Base-by-base conservation (phyloP, 2,113 vertebrate species). In the Heteronetta atricapilla region DNA sequence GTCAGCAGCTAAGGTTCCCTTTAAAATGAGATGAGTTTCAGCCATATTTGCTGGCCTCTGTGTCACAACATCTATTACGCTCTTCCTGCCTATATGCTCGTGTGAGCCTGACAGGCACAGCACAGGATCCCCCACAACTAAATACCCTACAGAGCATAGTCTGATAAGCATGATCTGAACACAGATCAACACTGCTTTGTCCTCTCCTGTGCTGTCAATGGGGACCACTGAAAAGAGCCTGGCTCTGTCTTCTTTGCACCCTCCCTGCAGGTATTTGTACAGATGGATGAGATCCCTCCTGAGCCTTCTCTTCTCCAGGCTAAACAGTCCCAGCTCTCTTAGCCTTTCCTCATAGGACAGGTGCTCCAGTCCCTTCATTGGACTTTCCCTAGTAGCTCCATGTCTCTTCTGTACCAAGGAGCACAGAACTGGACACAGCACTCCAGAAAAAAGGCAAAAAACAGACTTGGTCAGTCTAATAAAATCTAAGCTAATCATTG, bases 51-150 rank as follows among this genome's bases (percentile, higher is more conserved):
- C 42, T 52, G 46, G 33, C 15, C 25, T 74, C 25, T 33, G 33
- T 1, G 0, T 72, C 23, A 13, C 1, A 1, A 7, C 21, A 33
- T 13, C 11, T 59, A 36, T 62, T n/a, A 18, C 4, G 8, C 14
- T 48, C 44, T n/a, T 69, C 21, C 66, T n/a, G 22, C 18, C 20
- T 22, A 13, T 63, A 23, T 14, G 14, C 11, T 64, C 34, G 34
- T 77, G 33, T 56, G 36, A 90, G 3, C 26, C 19, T 81, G 44
- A 40, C 4, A 1, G 31, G 12, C 44, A 52, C 13, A 76, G 13
- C 33, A 48, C 60, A 40, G 14, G 28, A 48, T 56, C 4, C 21
- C n/a, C 7, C 19, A 64, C 21, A 82, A 31, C 15, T 8, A 40
- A 68, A 53, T 6, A 28, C 10, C 13, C 59, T 34, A 42, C 22